Evolutionary conservation across 2,797 vertebrate species (phyloP).

Genomic region (Poeciliopsis gracilis): DNA sequence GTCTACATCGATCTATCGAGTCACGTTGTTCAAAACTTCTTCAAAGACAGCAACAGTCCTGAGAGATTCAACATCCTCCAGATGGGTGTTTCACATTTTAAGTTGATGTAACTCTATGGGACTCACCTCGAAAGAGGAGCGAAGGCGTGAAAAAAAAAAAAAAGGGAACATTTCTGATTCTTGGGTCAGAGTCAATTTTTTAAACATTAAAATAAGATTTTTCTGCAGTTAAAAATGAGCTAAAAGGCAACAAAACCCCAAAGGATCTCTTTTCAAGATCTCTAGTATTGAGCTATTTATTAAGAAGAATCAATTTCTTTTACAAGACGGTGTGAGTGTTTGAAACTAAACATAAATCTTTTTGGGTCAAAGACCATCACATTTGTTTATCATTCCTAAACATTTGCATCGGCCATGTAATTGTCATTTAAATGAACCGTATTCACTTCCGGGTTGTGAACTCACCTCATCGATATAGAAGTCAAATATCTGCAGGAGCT

Average conservation of each 20-base stretch:
- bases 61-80: not conserved
- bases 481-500: conserved; percentile 85
- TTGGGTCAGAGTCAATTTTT: not conserved
- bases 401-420: not conserved
- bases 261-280: too few relatives aligned
- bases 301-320: too few relatives aligned
- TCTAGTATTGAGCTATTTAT: too few relatives aligned
- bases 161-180: not conserved
- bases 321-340: too few relatives aligned
- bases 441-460: not conserved
- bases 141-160: not conserved
- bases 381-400: not conserved
- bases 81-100: not conserved
- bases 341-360: too few relatives aligned
- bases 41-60: not conserved
- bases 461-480: conserved; percentile 86
- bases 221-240: not conserved
- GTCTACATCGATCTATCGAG: not conserved
- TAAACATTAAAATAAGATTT: not conserved
- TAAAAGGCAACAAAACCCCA: not conserved
- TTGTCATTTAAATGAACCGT: not conserved
- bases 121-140: not conserved
- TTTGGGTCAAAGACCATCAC: too few relatives aligned
- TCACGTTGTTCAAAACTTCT: not conserved
- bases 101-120: not conserved